phyloP scores from a whole-genome alignment of 1,140 invertebrate species.

The Meloidogyne chitwoodi region DNA sequence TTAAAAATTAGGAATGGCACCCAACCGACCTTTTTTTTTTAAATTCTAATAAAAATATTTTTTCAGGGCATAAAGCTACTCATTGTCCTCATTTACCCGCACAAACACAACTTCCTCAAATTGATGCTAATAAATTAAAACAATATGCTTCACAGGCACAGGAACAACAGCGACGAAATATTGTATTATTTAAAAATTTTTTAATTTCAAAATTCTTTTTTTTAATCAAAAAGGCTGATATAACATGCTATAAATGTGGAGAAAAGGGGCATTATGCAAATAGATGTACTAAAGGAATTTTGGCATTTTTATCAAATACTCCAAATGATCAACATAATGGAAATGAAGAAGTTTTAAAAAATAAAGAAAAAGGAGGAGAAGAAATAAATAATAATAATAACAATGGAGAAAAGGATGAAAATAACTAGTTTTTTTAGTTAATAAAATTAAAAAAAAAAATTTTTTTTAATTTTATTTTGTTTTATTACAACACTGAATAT shows the following conservation, averaged over 20 bases:
- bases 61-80: constrained; percentile 35
- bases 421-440: not conserved
- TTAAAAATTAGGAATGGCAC: too few species aligned
- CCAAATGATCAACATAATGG: constrained; percentile 13
- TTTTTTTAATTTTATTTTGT: not conserved
- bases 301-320: constrained; percentile 54
- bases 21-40: too few species aligned
- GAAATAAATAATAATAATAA: too few species aligned
- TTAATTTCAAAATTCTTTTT: not conserved
- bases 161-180: not conserved
- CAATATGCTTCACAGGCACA: constrained; percentile 15
- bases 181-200: constrained; percentile 22
- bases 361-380: not conserved
- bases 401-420: not conserved
- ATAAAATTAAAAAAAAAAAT: not conserved
- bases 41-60: too few species aligned
- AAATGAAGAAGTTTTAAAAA: not conserved
- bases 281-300: constrained; percentile 78
- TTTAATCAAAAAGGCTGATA: constrained; percentile 37
- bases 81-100: constrained; percentile 55
- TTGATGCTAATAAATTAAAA: constrained; percentile 20
- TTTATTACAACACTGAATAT: not conserved
- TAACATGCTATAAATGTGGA: constrained; percentile 71
- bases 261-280: constrained; percentile 99
- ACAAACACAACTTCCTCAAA: constrained; percentile 23